Conservation (phyloP, 2,113 vertebrate genomes). For the Noctilio leporinus region DNA sequence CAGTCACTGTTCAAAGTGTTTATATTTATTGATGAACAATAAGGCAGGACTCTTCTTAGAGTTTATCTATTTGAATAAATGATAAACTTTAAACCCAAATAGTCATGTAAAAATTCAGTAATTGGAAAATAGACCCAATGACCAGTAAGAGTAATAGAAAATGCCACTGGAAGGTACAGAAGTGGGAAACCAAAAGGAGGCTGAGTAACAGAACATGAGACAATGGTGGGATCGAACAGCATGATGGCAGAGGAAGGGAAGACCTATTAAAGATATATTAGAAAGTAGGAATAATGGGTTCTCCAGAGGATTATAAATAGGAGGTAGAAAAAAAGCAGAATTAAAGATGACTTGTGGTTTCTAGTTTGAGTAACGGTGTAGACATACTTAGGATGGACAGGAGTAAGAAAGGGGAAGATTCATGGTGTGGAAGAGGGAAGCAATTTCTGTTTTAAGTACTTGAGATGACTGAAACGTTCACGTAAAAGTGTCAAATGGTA, state of each 20-base stretch:
- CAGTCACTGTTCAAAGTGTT: not conserved
- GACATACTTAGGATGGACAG: not conserved
- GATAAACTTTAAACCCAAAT: not conserved
- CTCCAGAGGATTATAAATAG: not conserved
- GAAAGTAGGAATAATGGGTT: not conserved
- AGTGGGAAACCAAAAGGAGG: not conserved
- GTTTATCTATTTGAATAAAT: not conserved
- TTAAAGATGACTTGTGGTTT: not conserved
- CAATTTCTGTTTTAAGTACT: not conserved
- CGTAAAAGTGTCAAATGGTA: not conserved
- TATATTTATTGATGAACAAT: not conserved
- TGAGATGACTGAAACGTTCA: not conserved
- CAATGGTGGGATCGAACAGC: accelerated
- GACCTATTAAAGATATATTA: not conserved
- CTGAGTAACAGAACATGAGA: too few species aligned
- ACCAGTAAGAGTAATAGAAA: too few species aligned
- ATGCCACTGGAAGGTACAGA: not conserved
- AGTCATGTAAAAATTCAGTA: not conserved
- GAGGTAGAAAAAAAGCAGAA: not conserved
- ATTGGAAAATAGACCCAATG: not conserved
- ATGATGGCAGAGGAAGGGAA: not conserved
- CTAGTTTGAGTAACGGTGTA: not conserved
- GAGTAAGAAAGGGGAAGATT: not conserved
- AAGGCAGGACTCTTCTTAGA: not conserved
- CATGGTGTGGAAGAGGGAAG: not conserved